A percentile compares a stretch with the other conserved stretches of the same genome.
Conservation (phyloP, 1,140 invertebrate genomes). For the Penaeus japonicus region DNA sequence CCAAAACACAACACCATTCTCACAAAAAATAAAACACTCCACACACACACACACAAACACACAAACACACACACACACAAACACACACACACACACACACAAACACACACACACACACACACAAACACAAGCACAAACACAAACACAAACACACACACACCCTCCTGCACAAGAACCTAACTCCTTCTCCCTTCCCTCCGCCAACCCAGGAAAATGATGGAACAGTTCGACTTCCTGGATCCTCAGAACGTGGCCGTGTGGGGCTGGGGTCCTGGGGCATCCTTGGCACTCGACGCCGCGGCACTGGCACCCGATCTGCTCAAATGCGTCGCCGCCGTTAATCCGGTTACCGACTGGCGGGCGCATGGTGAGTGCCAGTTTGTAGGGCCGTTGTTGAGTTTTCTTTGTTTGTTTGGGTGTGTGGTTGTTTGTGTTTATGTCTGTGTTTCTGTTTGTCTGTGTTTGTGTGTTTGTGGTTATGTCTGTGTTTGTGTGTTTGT, state of each 20-base stretch:
- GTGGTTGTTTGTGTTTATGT: neutral
- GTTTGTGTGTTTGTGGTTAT: too few species aligned
- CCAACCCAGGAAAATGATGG: conserved; percentile 46
- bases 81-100: neutral
- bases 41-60: neutral
- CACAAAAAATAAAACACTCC: too few species aligned
- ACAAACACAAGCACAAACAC: neutral
- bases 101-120: neutral
- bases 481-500: too few species aligned
- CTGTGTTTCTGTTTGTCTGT: neutral
- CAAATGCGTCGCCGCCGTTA: conserved; percentile 54
- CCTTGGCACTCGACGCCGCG: conserved; percentile 50
- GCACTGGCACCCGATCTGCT: conserved; percentile 32
- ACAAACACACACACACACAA: neutral
- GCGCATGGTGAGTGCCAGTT: conserved; percentile 31
- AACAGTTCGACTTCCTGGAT: conserved; percentile 53
- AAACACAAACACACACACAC: neutral
- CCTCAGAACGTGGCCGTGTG: conserved; percentile 46
- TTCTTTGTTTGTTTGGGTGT: neutral
- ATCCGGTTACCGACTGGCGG: conserved; percentile 53
- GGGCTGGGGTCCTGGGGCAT: conserved; percentile 49
- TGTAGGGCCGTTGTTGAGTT: neutral
- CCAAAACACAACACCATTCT: too few species aligned
- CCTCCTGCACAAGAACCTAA: neutral
- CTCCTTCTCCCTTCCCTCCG: neutral